These are phyloP conservation scores for Rhopilema esculentum DNA, from an alignment of 30 jellyfish, hydroid and myxozoan species.

Conservation along the genomic window DNA sequence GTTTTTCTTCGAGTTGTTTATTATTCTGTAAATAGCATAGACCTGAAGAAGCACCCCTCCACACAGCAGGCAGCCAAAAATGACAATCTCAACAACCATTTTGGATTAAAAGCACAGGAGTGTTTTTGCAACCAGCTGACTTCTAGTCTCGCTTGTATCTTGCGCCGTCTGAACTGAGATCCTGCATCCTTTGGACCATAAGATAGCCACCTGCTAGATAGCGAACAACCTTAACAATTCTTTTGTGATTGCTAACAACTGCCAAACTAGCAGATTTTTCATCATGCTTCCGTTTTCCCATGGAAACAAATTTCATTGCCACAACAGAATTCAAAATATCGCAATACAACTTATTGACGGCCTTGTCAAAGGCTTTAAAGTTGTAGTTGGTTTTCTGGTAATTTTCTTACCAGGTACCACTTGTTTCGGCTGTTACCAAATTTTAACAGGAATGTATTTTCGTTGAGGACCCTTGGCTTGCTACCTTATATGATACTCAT, in stretches of 20 bases:
- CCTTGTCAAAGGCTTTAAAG: too few relatives aligned
- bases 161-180: too few relatives aligned
- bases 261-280: background rate
- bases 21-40: background rate
- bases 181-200: background rate
- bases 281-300: background rate
- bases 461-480: too few relatives aligned
- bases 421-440: background rate
- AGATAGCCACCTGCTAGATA: background rate
- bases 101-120: background rate
- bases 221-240: background rate
- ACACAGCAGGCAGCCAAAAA: slow-evolving; percentile 18
- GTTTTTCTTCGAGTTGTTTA: background rate
- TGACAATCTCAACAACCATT: slow-evolving; percentile 37
- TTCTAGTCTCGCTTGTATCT: background rate
- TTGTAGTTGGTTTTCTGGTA: background rate
- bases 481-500: too few relatives aligned
- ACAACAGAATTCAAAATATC: too few relatives aligned
- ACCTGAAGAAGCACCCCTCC: slow-evolving; percentile 37
- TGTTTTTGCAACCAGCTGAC: background rate
- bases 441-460: too few relatives aligned
- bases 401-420: background rate
- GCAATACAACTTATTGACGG: too few relatives aligned
- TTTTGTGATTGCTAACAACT: background rate
- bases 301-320: background rate